Conservation (phyloP, 2,113 vertebrate genomes). For the Abramis brama region DNA sequence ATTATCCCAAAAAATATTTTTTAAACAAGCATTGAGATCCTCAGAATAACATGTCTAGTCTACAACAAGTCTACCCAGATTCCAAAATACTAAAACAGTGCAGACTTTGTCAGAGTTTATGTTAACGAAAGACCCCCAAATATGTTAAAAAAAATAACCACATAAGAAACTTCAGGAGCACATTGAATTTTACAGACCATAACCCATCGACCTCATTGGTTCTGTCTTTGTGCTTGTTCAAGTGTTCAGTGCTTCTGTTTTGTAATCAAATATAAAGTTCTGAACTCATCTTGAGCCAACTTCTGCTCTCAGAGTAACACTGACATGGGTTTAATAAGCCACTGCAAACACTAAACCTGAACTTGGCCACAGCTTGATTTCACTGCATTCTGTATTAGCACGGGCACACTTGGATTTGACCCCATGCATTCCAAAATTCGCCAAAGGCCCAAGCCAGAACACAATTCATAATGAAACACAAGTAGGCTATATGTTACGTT, state of each 20-base stretch:
- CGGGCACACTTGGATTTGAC: not conserved
- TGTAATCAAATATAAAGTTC: not conserved
- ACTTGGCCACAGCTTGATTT: not conserved
- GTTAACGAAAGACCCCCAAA: conserved; percentile 36
- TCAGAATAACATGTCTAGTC: conserved; percentile 55
- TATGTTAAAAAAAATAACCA: conserved; percentile 13
- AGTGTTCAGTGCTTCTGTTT: conserved; percentile 15
- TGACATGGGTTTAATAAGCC: not conserved
- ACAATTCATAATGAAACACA: not conserved
- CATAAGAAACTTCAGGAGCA: conserved; percentile 2
- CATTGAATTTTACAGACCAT: conserved; percentile 14
- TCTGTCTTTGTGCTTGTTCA: conserved; percentile 7
- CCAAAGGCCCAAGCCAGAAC: not conserved
- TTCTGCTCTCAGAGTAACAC: not conserved
- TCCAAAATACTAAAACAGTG: conserved; percentile 49
- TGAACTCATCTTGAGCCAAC: not conserved
- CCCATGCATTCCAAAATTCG: not conserved
- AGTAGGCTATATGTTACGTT: not conserved
- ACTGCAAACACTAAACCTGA: not conserved
- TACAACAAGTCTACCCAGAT: conserved; percentile 51
- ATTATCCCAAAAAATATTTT: conserved; percentile 53
- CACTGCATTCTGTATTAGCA: not conserved
- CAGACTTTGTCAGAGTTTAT: conserved; percentile 49
- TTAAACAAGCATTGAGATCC: conserved; percentile 53
- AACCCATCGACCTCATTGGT: not conserved